Evolutionary conservation across 1,140 invertebrate species (phyloP), one percentile per base, ranked within the genome.

Genomic region (Solenopsis invicta): DNA sequence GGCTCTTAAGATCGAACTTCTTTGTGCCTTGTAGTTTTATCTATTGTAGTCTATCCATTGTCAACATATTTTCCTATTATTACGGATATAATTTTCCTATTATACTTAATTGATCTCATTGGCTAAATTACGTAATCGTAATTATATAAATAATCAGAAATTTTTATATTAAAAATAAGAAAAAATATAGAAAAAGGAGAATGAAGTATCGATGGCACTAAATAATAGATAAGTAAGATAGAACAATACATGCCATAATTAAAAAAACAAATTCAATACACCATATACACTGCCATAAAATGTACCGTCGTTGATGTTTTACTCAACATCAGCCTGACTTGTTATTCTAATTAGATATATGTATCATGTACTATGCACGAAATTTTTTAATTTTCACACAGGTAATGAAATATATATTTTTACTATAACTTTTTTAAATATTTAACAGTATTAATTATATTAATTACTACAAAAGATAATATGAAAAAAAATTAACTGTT

Each of bases 261-360:
- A 62, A 67, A 54, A 4, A 77, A 74, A 59, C 50, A 78, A 45
- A 67, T 67, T 67, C 66, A 71, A 59, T n/a, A 56, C 9, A 81
- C 18, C 16, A 66, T 66, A 37, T 66, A 69, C 37, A 81, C 66
- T 81, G 78, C 78, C 78, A 81, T 81, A 81, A 81, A 71, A 71
- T 45, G 1, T 62, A 62, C 3, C 13, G 12, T 29, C 50, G 9
- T 37, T 56, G 12, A 78, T n/a, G 10, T 24, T 77, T 8, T 66
- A 52, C 9, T 66, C 18, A 48, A 64, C 41, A 34, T 64, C 24
- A 34, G 18, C 3, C 41, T 48, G 12, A 34, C 4, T 2, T 13
- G 10, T 64, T 66, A 50, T 1, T 78, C 41, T 67, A 75, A 37
- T 41, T 59, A 78, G 76, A 24, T 67, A 37, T 18, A 18, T 64